Base-by-base conservation (phyloP, 1,140 invertebrate species). In the Scylla paramamosain region DNA sequence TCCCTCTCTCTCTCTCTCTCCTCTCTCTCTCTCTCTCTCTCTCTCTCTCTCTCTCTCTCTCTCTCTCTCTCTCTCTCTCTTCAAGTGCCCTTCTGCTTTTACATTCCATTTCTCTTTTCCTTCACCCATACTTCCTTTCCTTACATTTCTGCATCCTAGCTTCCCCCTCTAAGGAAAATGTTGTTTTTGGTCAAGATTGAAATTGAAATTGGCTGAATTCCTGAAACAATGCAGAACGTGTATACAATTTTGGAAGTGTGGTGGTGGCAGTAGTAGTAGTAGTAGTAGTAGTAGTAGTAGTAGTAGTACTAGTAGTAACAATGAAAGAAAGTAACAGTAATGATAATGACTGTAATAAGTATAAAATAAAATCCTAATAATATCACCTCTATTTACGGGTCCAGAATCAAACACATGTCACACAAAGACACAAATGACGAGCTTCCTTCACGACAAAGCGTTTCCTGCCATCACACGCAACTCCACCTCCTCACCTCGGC, bases 291-390 rank as follows among this genome's bases (percentile, higher is more conserved):
- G 67, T 77, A 77, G 67, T 77, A 77, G 86, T 39, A 88, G 31
- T 88, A 88, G 86, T 88, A 46, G 86, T 88, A 88, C 20, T 88
- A 46, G 86, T 88, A 32, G 86, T 88, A 88, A 31, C 39, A 88
- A 31, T 88, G 25, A n/a, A 20, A 20, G 32, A 20, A 0, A 77
- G 1, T 77, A n/a, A n/a, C 1, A 77, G 67, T n/a, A 77, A n/a
- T n/a, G 20, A n/a, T 77, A n/a, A 7, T 8, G 20, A n/a, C 20
- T n/a, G 25, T 77, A 25, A n/a, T 20, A 25, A 48, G 46, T 4
- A 4, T 48, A 59, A 59, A 59, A 59, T 4, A 59, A 59, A 59
- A 59, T 59, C 0, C 2, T 59, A 59, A 59, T 14, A 59, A 59
- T 6, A 39, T 2, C 39, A 39, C 39, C 1, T 2, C 39, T 39